Percentiles rank a stretch among this genome's conserved stretches.
Conservation (phyloP, 2,797 vertebrate genomes). For the Platalea minor region DNA sequence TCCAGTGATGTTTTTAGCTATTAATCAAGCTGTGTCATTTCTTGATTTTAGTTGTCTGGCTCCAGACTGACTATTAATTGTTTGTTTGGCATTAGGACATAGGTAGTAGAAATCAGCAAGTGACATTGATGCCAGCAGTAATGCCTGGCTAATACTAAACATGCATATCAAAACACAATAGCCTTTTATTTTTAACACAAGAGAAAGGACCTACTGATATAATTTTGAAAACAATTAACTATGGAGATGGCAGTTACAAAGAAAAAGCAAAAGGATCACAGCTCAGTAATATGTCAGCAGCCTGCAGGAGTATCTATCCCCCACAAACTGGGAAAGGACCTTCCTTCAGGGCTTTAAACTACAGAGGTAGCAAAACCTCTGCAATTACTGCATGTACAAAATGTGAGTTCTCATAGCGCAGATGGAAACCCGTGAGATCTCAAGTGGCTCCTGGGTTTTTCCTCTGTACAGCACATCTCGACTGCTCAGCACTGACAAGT, state of each 20-base stretch:
- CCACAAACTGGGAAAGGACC: background rate
- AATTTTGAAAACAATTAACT: background rate
- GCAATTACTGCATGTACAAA: background rate
- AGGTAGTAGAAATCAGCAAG: slow-evolving; percentile 5
- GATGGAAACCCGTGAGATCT: background rate
- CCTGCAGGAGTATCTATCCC: background rate
- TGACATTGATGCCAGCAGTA: background rate
- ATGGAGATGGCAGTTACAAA: background rate
- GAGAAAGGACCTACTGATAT: background rate
- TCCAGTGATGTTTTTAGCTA: slow-evolving; percentile 10
- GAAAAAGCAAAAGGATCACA: background rate
- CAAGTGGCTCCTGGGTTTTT: background rate
- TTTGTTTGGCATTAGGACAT: slow-evolving; percentile 35
- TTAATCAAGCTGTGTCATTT: slow-evolving; percentile 47
- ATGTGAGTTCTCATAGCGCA: background rate
- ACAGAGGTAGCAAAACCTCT: background rate
- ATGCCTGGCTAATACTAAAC: background rate
- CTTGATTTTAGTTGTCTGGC: slow-evolving; percentile 40
- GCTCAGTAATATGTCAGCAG: background rate
- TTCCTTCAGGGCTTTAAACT: background rate
- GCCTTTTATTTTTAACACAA: background rate
- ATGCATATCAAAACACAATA: background rate
- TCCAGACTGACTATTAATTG: slow-evolving; percentile 41
- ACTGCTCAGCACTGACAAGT: background rate
- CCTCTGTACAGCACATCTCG: background rate